These are phyloP conservation scores for Megaceryle alcyon DNA, from an alignment of 2,797 vertebrate species.

Conservation along the genomic window DNA sequence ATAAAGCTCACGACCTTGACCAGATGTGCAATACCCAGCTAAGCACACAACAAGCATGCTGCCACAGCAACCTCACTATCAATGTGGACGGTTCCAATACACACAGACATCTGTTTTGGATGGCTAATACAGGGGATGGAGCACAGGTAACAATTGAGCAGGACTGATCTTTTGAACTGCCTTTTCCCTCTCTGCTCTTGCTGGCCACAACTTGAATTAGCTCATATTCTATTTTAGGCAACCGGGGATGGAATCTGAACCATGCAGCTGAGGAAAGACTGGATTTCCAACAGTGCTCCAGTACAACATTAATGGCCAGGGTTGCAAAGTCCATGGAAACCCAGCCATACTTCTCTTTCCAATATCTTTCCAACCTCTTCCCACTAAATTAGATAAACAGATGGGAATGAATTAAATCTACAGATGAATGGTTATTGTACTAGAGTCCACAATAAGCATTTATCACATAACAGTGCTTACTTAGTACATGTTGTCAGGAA, in stretches of 20 bases:
- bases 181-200: not conserved
- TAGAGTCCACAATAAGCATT: not conserved
- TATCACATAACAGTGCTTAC: accelerated
- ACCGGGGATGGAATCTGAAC: not conserved
- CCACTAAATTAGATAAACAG: not conserved
- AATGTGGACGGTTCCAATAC: not conserved
- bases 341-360: not conserved
- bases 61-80: not conserved
- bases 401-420: not conserved
- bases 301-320: not conserved
- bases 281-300: not conserved
- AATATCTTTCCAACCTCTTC: not conserved
- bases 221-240: not conserved
- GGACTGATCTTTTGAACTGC: conserved; percentile 6
- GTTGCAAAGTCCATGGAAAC: not conserved
- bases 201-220: not conserved
- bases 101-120: not conserved
- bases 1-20: conserved; percentile 59
- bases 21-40: conserved; percentile 63
- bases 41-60: not conserved
- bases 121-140: not conserved
- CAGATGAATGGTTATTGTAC: not conserved
- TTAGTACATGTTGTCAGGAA: not conserved
- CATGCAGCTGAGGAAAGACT: not conserved
- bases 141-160: not conserved